Conservation (phyloP, 2,888 invertebrate species). For the Philhelius pedissequus region DNA sequence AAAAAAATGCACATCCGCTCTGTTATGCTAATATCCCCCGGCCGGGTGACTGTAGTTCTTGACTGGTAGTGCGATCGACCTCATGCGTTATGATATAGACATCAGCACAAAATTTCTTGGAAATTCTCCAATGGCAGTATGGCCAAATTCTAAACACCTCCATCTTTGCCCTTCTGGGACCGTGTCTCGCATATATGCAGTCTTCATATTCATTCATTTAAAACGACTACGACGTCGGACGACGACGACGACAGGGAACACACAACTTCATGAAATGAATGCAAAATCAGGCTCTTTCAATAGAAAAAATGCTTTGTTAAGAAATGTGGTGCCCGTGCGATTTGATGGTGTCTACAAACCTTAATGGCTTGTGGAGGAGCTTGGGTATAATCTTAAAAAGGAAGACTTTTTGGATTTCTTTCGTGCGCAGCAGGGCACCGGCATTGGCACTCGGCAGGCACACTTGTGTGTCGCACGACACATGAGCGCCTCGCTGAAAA, state of each 20-base stretch:
- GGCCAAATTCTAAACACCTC: constrained; percentile 67
- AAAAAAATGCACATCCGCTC: constrained; percentile 66
- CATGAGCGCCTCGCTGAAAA: constrained; percentile 50
- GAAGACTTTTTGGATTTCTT: constrained; percentile 27
- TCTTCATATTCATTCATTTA: constrained; percentile 53
- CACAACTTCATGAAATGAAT: constrained; percentile 58
- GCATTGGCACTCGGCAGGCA: constrained; percentile 31
- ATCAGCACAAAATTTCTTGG: constrained; percentile 61
- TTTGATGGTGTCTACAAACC: constrained; percentile 40
- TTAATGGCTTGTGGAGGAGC: constrained; percentile 47
- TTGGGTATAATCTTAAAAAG: constrained; percentile 14
- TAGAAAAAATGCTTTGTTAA: constrained; percentile 29
- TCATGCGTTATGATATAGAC: constrained; percentile 65
- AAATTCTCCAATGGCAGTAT: constrained; percentile 59
- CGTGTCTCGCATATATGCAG: neutral
- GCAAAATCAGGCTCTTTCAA: constrained; percentile 58
- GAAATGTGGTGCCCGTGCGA: neutral
- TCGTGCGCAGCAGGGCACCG: neutral
- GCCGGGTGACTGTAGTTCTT: constrained; percentile 2
- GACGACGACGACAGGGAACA: too few species aligned
- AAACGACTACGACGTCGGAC: too few species aligned
- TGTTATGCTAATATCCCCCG: constrained; percentile 55
- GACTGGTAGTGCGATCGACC: constrained; percentile 41
- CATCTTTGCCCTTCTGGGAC: neutral
- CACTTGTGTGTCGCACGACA: constrained; percentile 64